Evolutionary conservation across 2,797 vertebrate species (phyloP), one percentile per base, ranked within the genome.

Genomic region (Malurus leucopterus): DNA sequence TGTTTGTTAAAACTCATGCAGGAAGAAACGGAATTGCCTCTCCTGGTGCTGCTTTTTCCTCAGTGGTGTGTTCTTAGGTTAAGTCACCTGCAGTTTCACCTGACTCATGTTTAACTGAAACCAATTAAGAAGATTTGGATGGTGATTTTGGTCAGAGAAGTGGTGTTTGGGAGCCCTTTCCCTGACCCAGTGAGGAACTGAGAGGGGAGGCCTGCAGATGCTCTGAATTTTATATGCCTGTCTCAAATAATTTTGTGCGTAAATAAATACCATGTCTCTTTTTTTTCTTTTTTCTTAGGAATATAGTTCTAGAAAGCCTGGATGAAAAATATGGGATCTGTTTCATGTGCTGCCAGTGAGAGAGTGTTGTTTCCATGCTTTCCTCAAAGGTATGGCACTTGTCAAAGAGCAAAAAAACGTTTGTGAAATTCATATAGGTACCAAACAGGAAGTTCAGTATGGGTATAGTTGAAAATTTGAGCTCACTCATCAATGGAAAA

Each of bases 1-100:
- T 4, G 0, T 61, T 68, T 36, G 18, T 51, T 40, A 36, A 40
- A 50, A 1, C 2, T 73, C 29, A 4, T 1, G 3, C 8, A 67
- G 32, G 34, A 69, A 88, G 15, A 27, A 74, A 22, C 21, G 54
- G 34, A 40, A 19, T 49, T 72, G 15, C 26, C 1, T 85, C 8
- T 64, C 27, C 7, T 29, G 1, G 22, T 27, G 41, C 24, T 69
- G 46, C 3, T 1, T 15, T 71, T 70, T 80, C 29, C 54, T 36
- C 18, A 17, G 21, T 17, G 15, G 13, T 78, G 5, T 77, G 29
- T 57, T 58, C 69, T 51, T 44, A 21, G 51, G 41, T 36, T 27
- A 22, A 84, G 15, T 44, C 30, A 72, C 38, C 55, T 55, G 53
- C 49, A 44, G 49, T 58, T 83, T 89, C 79, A 79, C 72, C 64